These are phyloP conservation scores for Aplodontia rufa DNA, from an alignment of 2,113 vertebrate species.

Conservation along the genomic window DNA sequence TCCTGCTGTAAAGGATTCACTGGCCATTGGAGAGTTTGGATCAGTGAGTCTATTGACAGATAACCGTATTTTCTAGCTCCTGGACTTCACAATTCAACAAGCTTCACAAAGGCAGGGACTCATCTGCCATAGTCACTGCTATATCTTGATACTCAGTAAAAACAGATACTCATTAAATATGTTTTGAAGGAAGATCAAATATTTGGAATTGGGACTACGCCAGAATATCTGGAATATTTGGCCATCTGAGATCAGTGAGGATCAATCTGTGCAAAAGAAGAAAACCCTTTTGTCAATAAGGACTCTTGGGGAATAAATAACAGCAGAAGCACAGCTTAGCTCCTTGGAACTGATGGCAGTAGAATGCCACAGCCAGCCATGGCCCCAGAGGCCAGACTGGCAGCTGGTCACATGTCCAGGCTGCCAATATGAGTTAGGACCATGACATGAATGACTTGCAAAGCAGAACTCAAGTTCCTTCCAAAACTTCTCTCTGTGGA, in stretches of 20 bases:
- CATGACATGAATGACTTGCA: not conserved
- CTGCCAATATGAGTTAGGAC: not conserved
- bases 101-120: not conserved
- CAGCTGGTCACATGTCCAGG: not conserved
- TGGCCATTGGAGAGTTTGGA: not conserved
- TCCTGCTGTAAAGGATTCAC: not conserved
- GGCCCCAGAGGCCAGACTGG: not conserved
- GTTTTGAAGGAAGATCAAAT: not conserved
- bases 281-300: not conserved
- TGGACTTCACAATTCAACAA: not conserved
- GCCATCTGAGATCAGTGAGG: not conserved
- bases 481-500: not conserved
- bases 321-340: not conserved
- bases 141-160: not conserved
- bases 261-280: not conserved
- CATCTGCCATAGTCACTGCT: not conserved
- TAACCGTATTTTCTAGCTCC: not conserved
- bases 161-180: not conserved
- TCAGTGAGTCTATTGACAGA: not conserved
- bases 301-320: not conserved
- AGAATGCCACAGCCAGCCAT: not conserved
- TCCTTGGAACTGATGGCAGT: not conserved
- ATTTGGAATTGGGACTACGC: not conserved
- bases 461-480: not conserved
- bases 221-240: not conserved